These are phyloP conservation scores for Macaria notata DNA, from an alignment of 2,888 invertebrate genomes.

Conservation along the genomic window DNA sequence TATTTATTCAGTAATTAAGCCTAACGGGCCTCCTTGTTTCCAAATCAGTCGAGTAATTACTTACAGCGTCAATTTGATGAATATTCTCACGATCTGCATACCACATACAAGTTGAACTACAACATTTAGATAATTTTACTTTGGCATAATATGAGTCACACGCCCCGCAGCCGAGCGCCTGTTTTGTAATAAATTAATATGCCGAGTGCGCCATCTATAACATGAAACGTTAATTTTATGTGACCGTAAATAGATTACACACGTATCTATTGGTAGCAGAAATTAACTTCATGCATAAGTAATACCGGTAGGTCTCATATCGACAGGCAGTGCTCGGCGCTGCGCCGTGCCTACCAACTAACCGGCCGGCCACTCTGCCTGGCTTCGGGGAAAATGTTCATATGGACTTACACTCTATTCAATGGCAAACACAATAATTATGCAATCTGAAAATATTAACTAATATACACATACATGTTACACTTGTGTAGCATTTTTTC, in stretches of 20 bases:
- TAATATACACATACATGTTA: neutral
- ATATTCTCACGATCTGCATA: conserved; percentile 50
- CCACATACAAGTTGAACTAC: conserved; percentile 40
- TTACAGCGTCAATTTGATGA: conserved; percentile 36
- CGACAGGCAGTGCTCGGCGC: conserved; percentile 2
- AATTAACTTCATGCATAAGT: conserved; percentile 19
- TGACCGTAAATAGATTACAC: conserved; percentile 24
- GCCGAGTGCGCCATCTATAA: conserved; percentile 19
- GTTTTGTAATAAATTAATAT: conserved; percentile 32
- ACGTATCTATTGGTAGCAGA: conserved; percentile 23
- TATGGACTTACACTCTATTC: neutral
- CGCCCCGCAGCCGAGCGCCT: conserved; percentile 29
- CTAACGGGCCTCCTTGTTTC: conserved; percentile 52
- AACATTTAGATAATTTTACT: conserved; percentile 25
- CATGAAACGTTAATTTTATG: conserved; percentile 25
- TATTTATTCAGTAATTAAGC: conserved; percentile 21
- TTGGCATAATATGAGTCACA: conserved; percentile 43
- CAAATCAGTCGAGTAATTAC: conserved; percentile 41
- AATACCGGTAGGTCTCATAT: conserved; percentile 16
- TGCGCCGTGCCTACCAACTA: conserved; percentile 7
- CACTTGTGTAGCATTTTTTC: neutral
- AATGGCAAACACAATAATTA: neutral
- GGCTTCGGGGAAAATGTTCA: neutral
- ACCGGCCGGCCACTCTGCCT: neutral
- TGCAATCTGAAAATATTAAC: neutral